Percentiles rank a stretch among this genome's conserved stretches.
Evolutionary conservation across 2,888 invertebrate genomes (phyloP).

Genomic region (Apodemia duryi): DNA sequence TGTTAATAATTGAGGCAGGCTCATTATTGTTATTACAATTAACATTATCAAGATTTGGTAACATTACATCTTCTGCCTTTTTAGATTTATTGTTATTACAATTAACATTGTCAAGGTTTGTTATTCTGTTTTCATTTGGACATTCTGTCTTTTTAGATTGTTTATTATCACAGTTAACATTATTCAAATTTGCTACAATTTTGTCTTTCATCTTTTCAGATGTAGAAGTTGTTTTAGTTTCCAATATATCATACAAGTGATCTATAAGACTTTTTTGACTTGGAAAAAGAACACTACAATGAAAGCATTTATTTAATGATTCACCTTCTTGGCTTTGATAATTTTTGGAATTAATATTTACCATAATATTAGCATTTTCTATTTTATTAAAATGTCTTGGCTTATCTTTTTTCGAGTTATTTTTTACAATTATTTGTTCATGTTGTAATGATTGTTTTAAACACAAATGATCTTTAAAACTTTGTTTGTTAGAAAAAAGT

Average conservation of each 20-base stretch:
- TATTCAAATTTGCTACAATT: not conserved
- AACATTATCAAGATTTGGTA: not conserved
- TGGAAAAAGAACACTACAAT: slow-evolving; percentile 48
- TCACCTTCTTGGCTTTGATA: slow-evolving; percentile 21
- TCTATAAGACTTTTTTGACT: slow-evolving; percentile 49
- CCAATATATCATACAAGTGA: slow-evolving; percentile 53
- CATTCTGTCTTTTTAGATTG: too few relatives aligned
- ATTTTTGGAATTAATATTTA: slow-evolving; percentile 22
- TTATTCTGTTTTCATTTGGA: too few relatives aligned
- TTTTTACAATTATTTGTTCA: not conserved
- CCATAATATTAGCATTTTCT: slow-evolving; percentile 19
- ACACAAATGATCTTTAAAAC: slow-evolving; percentile 36
- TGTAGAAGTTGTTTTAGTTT: slow-evolving; percentile 27
- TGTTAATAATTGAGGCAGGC: slow-evolving; percentile 9
- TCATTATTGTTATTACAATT: not conserved
- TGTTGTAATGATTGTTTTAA: slow-evolving; percentile 26
- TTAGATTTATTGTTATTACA: not conserved
- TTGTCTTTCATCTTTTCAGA: not conserved
- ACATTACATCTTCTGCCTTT: not conserved
- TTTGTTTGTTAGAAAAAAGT: slow-evolving; percentile 43
- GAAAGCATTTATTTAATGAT: slow-evolving; percentile 41
- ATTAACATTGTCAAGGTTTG: too few relatives aligned
- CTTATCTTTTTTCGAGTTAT: not conserved
- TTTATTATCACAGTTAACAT: not conserved
- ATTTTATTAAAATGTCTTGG: slow-evolving; percentile 6